Conservation (phyloP, 2,888 invertebrate species). For the Balanococcus diminutus region DNA sequence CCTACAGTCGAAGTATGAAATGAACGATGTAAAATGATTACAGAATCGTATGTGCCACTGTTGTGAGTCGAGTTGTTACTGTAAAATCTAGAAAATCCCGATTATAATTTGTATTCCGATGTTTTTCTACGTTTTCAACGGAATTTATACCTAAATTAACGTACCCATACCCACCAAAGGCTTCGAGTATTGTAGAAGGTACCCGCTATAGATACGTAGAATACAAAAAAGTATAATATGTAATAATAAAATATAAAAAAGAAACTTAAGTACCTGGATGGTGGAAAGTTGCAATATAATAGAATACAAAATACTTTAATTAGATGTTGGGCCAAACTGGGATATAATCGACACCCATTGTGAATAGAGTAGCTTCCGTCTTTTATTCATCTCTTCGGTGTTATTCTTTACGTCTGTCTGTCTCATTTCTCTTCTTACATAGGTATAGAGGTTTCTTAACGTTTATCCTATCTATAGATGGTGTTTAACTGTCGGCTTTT, state of each 20-base stretch:
- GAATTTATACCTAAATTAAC: too few species aligned
- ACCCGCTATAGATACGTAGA: too few species aligned
- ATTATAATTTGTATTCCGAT: too few species aligned
- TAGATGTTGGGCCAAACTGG: conserved; percentile 39
- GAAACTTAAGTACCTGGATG: conserved; percentile 22
- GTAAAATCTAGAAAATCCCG: too few species aligned
- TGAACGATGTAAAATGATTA: too few species aligned
- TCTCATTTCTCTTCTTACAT: background rate
- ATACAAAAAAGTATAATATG: too few species aligned
- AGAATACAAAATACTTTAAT: conserved; percentile 44
- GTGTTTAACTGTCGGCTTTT: conserved; percentile 37
- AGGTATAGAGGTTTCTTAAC: background rate
- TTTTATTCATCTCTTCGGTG: conserved; percentile 8
- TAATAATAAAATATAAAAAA: background rate
- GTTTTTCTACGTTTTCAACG: too few species aligned
- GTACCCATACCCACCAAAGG: too few species aligned
- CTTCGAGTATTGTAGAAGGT: too few species aligned
- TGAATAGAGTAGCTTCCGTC: conserved; percentile 43
- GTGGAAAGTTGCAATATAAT: conserved; percentile 42
- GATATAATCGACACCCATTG: conserved; percentile 42
- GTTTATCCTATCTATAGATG: background rate
- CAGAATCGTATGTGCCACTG: too few species aligned
- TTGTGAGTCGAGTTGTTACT: too few species aligned
- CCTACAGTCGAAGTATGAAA: too few species aligned
- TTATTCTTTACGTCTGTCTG: background rate